phyloP scores from a whole-genome alignment of 2,113 vertebrate species.

The Bostrychus sinensis region DNA sequence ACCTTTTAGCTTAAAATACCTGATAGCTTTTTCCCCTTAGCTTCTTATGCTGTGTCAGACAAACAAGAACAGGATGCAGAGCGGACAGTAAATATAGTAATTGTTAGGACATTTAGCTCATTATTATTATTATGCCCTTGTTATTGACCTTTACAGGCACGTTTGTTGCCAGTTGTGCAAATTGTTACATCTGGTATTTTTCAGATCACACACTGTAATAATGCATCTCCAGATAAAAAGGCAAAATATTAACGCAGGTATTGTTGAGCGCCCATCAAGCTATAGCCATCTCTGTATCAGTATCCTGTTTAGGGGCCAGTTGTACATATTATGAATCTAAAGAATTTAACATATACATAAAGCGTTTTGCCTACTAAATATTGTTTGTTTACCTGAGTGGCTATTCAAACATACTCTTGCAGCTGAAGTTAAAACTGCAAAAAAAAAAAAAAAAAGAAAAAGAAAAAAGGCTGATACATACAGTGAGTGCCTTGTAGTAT shows the following conservation, averaged over 20 bases:
- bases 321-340: conserved; percentile 13
- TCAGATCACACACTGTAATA: conserved; percentile 14
- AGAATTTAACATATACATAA: conserved; percentile 27
- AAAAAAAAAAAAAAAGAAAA: too few species aligned
- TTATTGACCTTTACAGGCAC: conserved; percentile 42
- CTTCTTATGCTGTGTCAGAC: conserved; percentile 14
- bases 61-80: conserved; percentile 31
- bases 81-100: conserved; percentile 4
- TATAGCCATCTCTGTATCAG: conserved; percentile 20
- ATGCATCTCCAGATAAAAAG: conserved; percentile 3
- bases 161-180: conserved; percentile 51
- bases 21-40: neutral
- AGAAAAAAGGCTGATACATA: conserved; percentile 38
- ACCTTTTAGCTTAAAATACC: conserved; percentile 7
- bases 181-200: conserved; percentile 28
- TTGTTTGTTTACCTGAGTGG: conserved; percentile 73
- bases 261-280: conserved; percentile 17
- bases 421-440: conserved; percentile 62
- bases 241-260: conserved; percentile 12
- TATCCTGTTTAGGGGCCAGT: conserved; percentile 10
- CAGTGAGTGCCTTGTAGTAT: conserved; percentile 41
- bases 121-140: conserved; percentile 1
- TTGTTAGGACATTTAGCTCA: conserved; percentile 28
- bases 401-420: conserved; percentile 61
- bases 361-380: conserved; percentile 32